Evolutionary conservation across 2,113 vertebrate genomes (phyloP), one percentile per base, ranked within the genome.

Genomic region (Tringa solitaria): DNA sequence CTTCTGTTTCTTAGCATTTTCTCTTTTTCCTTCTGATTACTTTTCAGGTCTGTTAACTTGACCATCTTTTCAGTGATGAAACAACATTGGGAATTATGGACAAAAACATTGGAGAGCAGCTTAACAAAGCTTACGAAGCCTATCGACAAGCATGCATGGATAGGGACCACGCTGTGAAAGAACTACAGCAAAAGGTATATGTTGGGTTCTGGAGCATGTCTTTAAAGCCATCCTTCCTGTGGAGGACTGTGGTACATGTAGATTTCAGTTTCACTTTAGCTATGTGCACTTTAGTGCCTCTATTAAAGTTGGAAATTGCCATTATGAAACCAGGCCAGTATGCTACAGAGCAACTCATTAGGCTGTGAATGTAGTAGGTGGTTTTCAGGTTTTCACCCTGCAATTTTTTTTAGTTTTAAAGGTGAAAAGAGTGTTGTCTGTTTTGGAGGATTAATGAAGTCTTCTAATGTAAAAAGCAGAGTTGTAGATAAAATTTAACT

Each of bases 71-170:
- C 98, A 99, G 99, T 99, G 97, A 99, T 99, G 99, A 98, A 98
- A 98, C 98, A 98, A 97, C 98, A 97, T 98, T 96, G 97, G 97
- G 95, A 98, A 98, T 98, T 98, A 99, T 99, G 99, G 99, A 99
- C 97, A 99, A 98, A 98, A 99, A 99, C 97, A 99, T 99, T 81
- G 99, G 98, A 93, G 99, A 99, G 87, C 99, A 99, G 97, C 99
- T 99, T 98, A 99, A 99, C 98, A 99, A 99, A 98, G 99, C 99
- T 90, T 99, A 99, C 14, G 99, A 99, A 98, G 99, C 99, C 84
- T 99, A 98, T 97, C 98, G 99, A 64, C 99, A 99, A 97, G 99
- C 98, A 81, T 99, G 99, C 95, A 99, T 99, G 96, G 99, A 99
- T 86, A 99, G 99, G 96, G 99, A 99, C 76, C 98, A 97, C 85